Evolutionary conservation across 2,113 vertebrate species (phyloP), one percentile per base, ranked within the genome.

Genomic region (Piprites chloris): DNA sequence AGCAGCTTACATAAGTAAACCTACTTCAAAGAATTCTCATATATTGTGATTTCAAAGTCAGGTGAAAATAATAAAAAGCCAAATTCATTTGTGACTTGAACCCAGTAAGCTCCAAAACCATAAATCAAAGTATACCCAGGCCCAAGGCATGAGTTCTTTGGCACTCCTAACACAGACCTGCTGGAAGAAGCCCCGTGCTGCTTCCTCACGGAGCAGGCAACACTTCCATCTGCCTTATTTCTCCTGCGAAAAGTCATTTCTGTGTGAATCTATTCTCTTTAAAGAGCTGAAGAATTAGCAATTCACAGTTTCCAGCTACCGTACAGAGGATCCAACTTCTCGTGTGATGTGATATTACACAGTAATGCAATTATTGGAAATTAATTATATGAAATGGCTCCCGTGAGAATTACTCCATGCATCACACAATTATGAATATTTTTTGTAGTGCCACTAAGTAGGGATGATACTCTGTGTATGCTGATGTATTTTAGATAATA

Each of bases 311-410:
- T 61, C 74, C 39, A 81, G 39, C 42, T 41, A 86, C 72, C 39
- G 63, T 8, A 42, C 30, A n/a, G 33, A 88, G 33, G 15, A 86
- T 86, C 69, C 87, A 90, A 65, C 85, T 84, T 90, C 46, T 85
- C 3, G 0, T 32, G 35, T 59, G 85, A 89, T 39, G 26, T 6
- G 14, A 44, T 74, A 84, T 47, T 65, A 79, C 49, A 56, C 0
- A 83, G 41, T 23, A 95, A 86, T 9, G 35, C 32, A 85, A 80
- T 93, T 93, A 92, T 77, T 96, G 68, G 77, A 87, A 94, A 93
- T 95, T 88, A 95, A 95, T 87, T 72, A 61, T 9, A 91, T 50
- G 9, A 87, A 96, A 95, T 62, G 17, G 55, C 41, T 91, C 85
- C 80, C 50, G 12, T 13, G 22, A 94, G 74, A 91, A 78, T 76